Evolutionary conservation across 2,113 vertebrate species (phyloP), one percentile per base, ranked within the genome.

Genomic region (Percina caprodes): DNA sequence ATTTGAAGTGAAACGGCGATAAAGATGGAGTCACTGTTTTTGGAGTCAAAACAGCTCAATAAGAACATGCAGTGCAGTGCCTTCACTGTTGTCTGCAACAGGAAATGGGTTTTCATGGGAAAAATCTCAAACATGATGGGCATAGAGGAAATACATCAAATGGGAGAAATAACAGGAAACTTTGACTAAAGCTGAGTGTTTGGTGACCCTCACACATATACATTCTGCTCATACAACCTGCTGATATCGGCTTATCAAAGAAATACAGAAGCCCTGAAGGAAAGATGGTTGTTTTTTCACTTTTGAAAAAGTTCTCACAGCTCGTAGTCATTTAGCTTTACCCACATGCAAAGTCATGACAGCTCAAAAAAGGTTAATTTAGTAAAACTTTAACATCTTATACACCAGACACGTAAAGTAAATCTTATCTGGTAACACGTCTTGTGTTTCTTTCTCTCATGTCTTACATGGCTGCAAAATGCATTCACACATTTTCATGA

Each of bases 121-220:
- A 84, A 68, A 55, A 80, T 69, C 46, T 80, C n/a, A 80, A 86
- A 91, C 86, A 84, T 52, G 48, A 74, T 23, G 79, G 63, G 46
- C 71, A 83, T 35, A 75, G 76, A 91, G 82, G 79, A 92, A 91
- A 88, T 19, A 23, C 65, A 85, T 61, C 26, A 78, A 77, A 91
- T 67, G 19, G 52, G n/a, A 77, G 48, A 73, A 88, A 87, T 63
- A 93, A 92, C 91, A 92, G 88, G 88, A 94, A 89, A 81, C 68
- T 35, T 54, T 67, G 68, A 86, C 77, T 89, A 93, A 91, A 19
- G n/a, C 14, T n/a, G 14, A 54, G 60, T 75, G 83, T 79, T 77
- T 81, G 54, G 46, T 79, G 61, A 89, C 78, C 77, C 21, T 19
- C 61, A 71, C 58, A 48, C 10, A 74, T 59, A 48, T 21, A 72